Evolutionary conservation across 2,888 invertebrate genomes (phyloP), one percentile per base, ranked within the genome.

Genomic region (Stenoptilia bipunctidactyla): DNA sequence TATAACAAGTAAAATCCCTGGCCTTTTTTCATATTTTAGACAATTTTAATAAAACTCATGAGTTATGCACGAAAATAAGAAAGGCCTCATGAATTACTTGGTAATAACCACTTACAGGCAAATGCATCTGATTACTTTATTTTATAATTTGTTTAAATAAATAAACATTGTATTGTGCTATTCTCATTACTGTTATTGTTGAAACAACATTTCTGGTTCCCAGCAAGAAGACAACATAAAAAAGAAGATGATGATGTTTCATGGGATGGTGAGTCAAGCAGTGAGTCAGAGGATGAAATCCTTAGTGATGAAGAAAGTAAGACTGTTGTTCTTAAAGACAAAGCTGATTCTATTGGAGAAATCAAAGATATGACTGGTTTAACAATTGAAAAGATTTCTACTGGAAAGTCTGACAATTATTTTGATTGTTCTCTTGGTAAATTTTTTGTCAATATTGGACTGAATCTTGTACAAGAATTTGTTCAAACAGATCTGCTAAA

Each of bases 401-500:
- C 66, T 13, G 74, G 77, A 42, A 88, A 87, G 55, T 70, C 86
- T 37, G 84, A 88, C 45, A 90, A 90, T 46, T 96, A 93, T 64
- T 96, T 96, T 66, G 93, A 93, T 49, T 90, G 92, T 66, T 91
- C 95, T 1, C 77, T 96, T 39, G 96, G 97, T 5, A 93, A 93
- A 66, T 94, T 97, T 68, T 92, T 97, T 59, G 92, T 93, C 73
- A 93, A 94, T 61, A 93, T 97, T 52, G 97, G 97, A 20, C 87
- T 93, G 42, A 94, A 93, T 65, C 86, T 96, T 48, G 96, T 96
- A 1, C 94, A 96, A 68, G 96, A 97, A 66, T 92, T 90, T 67
- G 97, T 97, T 13, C 97, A 97, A 79, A 89, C 90, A n/a, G 97
- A 97, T 80, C 80, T 97, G 42, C 83, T 97, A 40, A 90, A 92